Evolutionary conservation across 1,140 invertebrate species (phyloP), one percentile per base, ranked within the genome.

Genomic region (Aleiodes sp.): DNA sequence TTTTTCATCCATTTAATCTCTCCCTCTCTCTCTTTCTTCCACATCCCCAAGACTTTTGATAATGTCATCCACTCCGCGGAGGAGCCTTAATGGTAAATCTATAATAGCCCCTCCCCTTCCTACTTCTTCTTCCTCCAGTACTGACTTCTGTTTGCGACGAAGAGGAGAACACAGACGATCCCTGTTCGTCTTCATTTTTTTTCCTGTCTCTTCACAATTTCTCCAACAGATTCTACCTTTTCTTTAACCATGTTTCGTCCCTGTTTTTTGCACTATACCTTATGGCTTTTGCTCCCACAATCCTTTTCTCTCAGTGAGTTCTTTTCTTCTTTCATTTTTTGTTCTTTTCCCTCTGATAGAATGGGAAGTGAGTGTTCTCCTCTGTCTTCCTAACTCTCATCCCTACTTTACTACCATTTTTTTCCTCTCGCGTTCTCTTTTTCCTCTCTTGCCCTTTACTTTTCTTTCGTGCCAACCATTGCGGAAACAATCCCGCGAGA

Each of bases 81-180:
- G 60, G 57, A 26, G 56, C 29, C 63, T 67, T 70, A 64, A 70
- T 70, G 71, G 63, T 70, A 70, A 73, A 70, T 73, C 71, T 68
- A 70, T 70, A 70, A 73, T 65, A 68, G 57, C 61, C 64, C 35
- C n/a, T n/a, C n/a, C n/a, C n/a, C n/a, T n/a, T n/a, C n/a, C n/a
- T n/a, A n/a, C n/a, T 16, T 2, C 6, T 31, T 16, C 35, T 31
- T 65, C 24, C 10, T 46, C 6, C 24, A 4, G 7, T 24, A 52
- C 24, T 29, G 29, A 28, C 63, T 43, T 28, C 56, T 60, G 7
- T 12, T 59, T n/a, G 28, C 57, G 10, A 31, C 57, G 31, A 35
- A 6, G n/a, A 8, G 12, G n/a, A n/a, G n/a, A n/a, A n/a, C n/a
- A n/a, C 26, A 24, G 46, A 52, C 46, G 26, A 16, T 24, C 12